These are phyloP conservation scores for Pseudomyrmex concolor DNA, from an alignment of 1,140 invertebrate genomes.

Conservation along the genomic window DNA sequence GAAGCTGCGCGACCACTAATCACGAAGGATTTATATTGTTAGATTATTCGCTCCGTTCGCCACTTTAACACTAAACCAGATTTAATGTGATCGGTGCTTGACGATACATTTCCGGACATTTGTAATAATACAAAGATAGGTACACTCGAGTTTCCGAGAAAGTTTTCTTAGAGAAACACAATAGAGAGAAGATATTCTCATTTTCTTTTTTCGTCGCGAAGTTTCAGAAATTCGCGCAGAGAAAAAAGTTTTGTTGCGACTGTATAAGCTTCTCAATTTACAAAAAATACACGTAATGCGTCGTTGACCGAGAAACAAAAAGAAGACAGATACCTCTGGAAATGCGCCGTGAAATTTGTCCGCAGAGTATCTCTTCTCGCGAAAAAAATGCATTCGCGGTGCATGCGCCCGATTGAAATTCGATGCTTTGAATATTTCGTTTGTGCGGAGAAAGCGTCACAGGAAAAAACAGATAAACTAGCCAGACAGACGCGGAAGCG, in stretches of 20 bases:
- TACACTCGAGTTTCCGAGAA: no score
- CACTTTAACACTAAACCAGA: slow-evolving; percentile 11
- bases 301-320: not conserved
- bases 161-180: no score
- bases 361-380: not conserved
- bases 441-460: not conserved
- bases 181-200: no score
- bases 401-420: slow-evolving; percentile 41
- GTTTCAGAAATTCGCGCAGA: no score
- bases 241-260: no score
- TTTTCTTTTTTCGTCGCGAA: no score
- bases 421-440: slow-evolving; percentile 36
- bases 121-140: not conserved
- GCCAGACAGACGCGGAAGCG: slow-evolving; percentile 58
- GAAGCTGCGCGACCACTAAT: slow-evolving; percentile 28
- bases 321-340: not conserved
- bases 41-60: not conserved
- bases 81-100: not conserved
- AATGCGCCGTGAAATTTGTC: slow-evolving; percentile 23
- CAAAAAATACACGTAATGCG: no score
- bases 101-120: not conserved
- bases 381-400: slow-evolving; percentile 47
- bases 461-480: slow-evolving; percentile 52
- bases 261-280: no score
- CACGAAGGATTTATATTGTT: slow-evolving; percentile 23